Percentiles rank a stretch among this genome's conserved stretches.
These are phyloP conservation scores for Ameiurus melas DNA, from an alignment of 2,113 vertebrate genomes.

Conservation along the genomic window DNA sequence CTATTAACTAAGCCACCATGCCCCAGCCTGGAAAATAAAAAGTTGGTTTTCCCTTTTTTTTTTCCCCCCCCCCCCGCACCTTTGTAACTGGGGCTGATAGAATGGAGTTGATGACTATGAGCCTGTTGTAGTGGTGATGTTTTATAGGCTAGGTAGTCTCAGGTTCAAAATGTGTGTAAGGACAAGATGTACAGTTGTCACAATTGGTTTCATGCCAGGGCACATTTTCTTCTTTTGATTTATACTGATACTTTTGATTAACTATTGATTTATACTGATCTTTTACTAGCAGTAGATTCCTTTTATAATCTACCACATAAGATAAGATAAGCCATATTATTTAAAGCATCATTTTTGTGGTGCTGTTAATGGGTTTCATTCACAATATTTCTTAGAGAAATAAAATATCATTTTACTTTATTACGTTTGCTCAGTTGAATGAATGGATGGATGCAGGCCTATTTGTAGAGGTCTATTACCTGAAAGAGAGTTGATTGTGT, in stretches of 20 bases:
- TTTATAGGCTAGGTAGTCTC: neutral
- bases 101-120: neutral
- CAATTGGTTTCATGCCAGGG: neutral
- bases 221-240: neutral
- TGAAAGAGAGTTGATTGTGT: constrained; percentile 8
- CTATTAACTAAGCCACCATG: too few species aligned
- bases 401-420: neutral
- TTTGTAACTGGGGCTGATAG: neutral
- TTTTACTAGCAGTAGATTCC: neutral
- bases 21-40: neutral
- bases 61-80: too few species aligned
- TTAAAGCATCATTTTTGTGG: neutral
- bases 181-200: neutral
- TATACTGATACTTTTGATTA: neutral
- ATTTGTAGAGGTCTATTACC: constrained; percentile 5
- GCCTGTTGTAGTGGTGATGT: neutral
- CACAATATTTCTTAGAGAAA: neutral
- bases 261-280: neutral
- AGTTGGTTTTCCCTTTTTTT: too few species aligned
- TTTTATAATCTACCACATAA: neutral
- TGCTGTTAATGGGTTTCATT: neutral
- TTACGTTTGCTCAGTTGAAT: neutral
- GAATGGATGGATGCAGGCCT: neutral
- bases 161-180: neutral
- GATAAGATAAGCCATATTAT: neutral